phyloP scores from a whole-genome alignment of 2,113 vertebrate species.

The Furnarius figulus region DNA sequence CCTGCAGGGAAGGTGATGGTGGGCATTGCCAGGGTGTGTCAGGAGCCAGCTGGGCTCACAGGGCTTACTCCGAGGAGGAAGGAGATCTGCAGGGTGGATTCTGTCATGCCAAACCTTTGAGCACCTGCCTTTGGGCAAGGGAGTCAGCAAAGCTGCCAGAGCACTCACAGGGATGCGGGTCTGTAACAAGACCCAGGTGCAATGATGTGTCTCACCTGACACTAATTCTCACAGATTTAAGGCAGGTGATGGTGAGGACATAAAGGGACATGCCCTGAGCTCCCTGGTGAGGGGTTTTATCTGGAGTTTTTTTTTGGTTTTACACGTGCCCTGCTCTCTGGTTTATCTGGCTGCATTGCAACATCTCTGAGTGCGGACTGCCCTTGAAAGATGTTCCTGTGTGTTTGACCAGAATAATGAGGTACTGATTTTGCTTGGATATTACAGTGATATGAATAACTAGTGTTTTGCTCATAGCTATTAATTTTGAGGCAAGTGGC shows the following conservation, averaged over 20 bases:
- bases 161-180: background rate
- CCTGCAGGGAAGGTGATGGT: fast-evolving
- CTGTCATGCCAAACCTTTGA: background rate
- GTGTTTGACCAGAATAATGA: background rate
- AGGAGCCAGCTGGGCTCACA: background rate
- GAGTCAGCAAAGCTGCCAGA: background rate
- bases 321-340: fast-evolving
- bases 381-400: background rate
- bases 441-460: background rate
- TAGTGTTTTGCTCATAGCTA: background rate
- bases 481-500: background rate
- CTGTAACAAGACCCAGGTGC: background rate
- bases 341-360: background rate
- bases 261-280: background rate
- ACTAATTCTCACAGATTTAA: background rate
- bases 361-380: background rate
- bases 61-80: background rate
- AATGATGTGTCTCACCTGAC: background rate
- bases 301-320: background rate
- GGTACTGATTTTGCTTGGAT: background rate
- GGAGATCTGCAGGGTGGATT: background rate
- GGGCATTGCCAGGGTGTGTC: fast-evolving
- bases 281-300: background rate
- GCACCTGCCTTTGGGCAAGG: background rate
- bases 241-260: background rate